Conservation (phyloP, 1,140 invertebrate genomes). For the Musca domestica region DNA sequence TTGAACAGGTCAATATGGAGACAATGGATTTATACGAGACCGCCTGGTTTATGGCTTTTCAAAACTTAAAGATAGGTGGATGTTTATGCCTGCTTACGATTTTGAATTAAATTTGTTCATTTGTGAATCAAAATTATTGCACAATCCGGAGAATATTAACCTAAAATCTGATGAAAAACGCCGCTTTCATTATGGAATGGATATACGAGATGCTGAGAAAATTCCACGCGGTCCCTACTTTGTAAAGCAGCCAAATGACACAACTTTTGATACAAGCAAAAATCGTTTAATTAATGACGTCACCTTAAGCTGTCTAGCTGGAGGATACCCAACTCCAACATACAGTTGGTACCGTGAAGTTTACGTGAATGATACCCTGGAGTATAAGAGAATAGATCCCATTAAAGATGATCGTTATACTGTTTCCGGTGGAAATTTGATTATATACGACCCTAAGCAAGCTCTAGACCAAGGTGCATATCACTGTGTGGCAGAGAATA, state of each 20-base stretch:
- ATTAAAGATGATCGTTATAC: conserved; percentile 74
- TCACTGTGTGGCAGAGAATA: conserved; percentile 87
- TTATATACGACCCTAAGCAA: conserved; percentile 83
- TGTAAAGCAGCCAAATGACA: conserved; percentile 77
- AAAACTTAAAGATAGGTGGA: conserved; percentile 73
- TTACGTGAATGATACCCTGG: conserved; percentile 74
- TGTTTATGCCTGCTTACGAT: conserved; percentile 75
- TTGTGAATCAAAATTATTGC: conserved; percentile 78
- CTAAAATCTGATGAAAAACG: conserved; percentile 67
- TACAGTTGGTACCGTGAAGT: conserved; percentile 92
- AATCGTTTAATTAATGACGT: conserved; percentile 70
- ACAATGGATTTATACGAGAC: conserved; percentile 50
- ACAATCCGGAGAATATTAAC: conserved; percentile 61
- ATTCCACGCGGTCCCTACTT: conserved; percentile 87
- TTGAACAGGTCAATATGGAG: conserved; percentile 42
- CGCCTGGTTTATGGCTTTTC: conserved; percentile 70
- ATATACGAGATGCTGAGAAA: conserved; percentile 70
- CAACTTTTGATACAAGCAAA: conserved; percentile 80
- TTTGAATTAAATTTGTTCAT: conserved; percentile 77
- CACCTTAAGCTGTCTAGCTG: conserved; percentile 78
- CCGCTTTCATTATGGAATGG: conserved; percentile 79
- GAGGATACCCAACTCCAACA: conserved; percentile 83
- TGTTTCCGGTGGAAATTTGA: conserved; percentile 85
- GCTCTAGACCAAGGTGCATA: conserved; percentile 80
- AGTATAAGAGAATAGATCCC: conserved; percentile 74